Conservation (phyloP, 2,797 vertebrate genomes). For the Melanotaenia maccullochi region DNA sequence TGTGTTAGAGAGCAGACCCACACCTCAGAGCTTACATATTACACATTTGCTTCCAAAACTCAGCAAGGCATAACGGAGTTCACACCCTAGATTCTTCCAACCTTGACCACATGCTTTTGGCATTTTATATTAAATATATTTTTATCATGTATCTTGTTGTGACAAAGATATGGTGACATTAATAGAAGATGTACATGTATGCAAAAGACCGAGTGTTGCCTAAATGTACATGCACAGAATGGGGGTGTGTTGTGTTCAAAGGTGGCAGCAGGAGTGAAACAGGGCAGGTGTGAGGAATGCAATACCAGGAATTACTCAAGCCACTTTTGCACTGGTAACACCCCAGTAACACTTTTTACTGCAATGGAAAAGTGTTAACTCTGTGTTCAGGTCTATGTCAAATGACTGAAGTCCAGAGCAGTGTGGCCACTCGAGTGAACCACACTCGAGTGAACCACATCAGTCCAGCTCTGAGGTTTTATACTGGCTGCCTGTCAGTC, state of each 20-base stretch:
- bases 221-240: not conserved
- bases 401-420: not conserved
- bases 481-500: too few relatives aligned
- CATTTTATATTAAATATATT: not conserved
- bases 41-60: constrained; percentile 27
- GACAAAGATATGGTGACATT: constrained; percentile 4
- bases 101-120: constrained; percentile 37
- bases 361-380: not conserved
- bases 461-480: too few relatives aligned
- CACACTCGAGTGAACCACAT: too few relatives aligned
- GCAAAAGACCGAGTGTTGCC: not conserved
- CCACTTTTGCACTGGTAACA: not conserved
- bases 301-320: not conserved
- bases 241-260: not conserved
- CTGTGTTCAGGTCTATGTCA: not conserved
- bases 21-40: constrained; percentile 19
- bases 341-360: not conserved
- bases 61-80: constrained; percentile 11
- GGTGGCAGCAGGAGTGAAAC: not conserved
- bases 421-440: too few relatives aligned
- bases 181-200: not conserved
- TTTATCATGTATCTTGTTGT: not conserved
- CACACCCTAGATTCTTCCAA: constrained; percentile 28
- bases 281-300: not conserved
- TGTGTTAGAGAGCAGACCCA: constrained; percentile 1